phyloP scores from a whole-genome alignment of 2,888 invertebrate species.

The Altica lythri region DNA sequence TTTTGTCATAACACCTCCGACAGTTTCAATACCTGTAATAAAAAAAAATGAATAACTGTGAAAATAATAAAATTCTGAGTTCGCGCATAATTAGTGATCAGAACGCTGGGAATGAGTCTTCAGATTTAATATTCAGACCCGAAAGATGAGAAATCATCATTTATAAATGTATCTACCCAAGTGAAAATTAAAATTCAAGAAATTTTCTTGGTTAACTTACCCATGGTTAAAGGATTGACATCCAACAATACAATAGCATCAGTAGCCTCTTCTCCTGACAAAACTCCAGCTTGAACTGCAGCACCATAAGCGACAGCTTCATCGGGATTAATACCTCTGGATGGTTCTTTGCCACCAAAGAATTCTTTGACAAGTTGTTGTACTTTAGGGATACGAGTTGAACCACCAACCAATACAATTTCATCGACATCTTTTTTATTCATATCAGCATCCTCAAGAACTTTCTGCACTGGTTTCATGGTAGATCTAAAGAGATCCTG shows the following conservation, averaged over 20 bases:
- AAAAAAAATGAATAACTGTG: not conserved
- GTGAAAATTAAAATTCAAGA: not conserved
- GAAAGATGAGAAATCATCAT: slow-evolving; percentile 14
- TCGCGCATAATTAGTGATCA: not conserved
- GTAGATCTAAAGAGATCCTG: slow-evolving; percentile 83
- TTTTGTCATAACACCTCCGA: slow-evolving; percentile 99
- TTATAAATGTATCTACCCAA: not conserved
- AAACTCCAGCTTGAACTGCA: slow-evolving; percentile 97
- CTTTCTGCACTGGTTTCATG: slow-evolving; percentile 93
- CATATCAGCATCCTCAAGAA: slow-evolving; percentile 98
- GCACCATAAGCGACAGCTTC: slow-evolving; percentile 99
- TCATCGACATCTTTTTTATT: slow-evolving; percentile 98
- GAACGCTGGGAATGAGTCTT: slow-evolving; percentile 4
- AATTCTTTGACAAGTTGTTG: slow-evolving; percentile 92
- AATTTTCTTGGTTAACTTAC: slow-evolving; percentile 51
- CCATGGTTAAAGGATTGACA: slow-evolving; percentile 98
- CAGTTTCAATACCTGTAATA: slow-evolving; percentile 82
- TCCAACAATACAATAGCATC: slow-evolving; percentile 93
- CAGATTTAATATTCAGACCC: slow-evolving; percentile 5
- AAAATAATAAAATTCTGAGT: not conserved
- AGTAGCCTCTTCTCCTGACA: slow-evolving; percentile 96
- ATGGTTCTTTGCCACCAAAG: slow-evolving; percentile 98
- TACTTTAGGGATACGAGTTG: slow-evolving; percentile 98
- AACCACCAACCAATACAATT: slow-evolving; percentile 98
- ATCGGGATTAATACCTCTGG: slow-evolving; percentile 97